These are phyloP conservation scores for Nothobranchius kuhntae DNA, from an alignment of 2,113 vertebrate genomes.

Conservation along the genomic window DNA sequence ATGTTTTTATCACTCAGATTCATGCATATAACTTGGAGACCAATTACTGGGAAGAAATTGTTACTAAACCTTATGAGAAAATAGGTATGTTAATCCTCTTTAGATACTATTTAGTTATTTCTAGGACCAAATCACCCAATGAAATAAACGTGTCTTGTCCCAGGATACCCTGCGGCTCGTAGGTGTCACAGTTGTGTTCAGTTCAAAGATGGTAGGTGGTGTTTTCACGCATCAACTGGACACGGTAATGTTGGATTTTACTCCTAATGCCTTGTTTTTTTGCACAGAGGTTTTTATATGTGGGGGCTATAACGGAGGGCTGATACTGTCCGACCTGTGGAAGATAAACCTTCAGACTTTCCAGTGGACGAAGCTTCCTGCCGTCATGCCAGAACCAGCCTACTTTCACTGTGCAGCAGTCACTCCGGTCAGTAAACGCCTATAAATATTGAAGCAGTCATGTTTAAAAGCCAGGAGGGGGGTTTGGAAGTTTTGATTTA, in stretches of 20 bases:
- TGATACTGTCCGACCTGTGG: constrained; percentile 94
- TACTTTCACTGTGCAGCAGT: constrained; percentile 98
- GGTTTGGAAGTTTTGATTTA: too few species aligned
- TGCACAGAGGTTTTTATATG: constrained; percentile 92
- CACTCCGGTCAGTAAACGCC: constrained; percentile 86
- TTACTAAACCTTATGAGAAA: constrained; percentile 91
- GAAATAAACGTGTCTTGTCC: neutral
- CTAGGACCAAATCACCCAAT: neutral
- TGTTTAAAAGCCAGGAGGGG: too few species aligned
- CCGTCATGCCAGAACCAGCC: constrained; percentile 92
- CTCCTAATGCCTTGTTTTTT: neutral
- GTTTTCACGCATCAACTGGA: neutral
- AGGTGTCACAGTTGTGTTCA: constrained; percentile 98
- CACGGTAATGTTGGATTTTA: neutral
- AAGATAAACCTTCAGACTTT: constrained; percentile 90
- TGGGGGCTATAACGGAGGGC: constrained; percentile 93
- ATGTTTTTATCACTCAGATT: constrained; percentile 79
- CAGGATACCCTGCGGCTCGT: constrained; percentile 93
- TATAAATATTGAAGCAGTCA: too few species aligned
- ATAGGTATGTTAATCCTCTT: constrained; percentile 79
- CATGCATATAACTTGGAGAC: constrained; percentile 97
- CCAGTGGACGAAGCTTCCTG: constrained; percentile 92
- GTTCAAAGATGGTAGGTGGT: constrained; percentile 89
- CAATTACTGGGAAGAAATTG: constrained; percentile 96
- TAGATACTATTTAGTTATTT: too few species aligned